Evolutionary conservation across 1,140 invertebrate species (phyloP), one percentile per base, ranked within the genome.

Genomic region (Micrasema longulum): DNA sequence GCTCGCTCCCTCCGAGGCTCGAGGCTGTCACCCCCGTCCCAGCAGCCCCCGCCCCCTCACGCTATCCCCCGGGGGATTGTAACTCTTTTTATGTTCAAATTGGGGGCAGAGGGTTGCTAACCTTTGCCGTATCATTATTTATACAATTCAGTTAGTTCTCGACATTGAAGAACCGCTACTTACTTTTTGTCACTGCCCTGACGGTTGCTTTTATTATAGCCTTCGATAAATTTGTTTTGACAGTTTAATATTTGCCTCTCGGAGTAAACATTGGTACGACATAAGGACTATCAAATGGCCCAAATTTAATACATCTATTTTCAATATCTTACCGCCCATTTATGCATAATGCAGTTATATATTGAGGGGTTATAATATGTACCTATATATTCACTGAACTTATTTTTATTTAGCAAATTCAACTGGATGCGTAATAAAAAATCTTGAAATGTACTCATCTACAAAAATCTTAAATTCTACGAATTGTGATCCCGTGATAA

Each of bases 121-220:
- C 74, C 68, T 73, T 73, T 69, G 62, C 74, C 62, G 55, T 73
- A 71, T 76, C 75, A 76, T 76, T 76, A 76, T 76, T 76, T 72
- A 72, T 72, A 72, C 70, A 76, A 75, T 75, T 75, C 73, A 71
- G 69, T 75, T 75, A 75, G 69, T 52, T 53, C 64, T 48, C 48
- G 45, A 52, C 35, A 53, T n/a, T 36, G 64, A 52, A 22, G 62
- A 48, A 64, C 67, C 55, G 62, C 43, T 63, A 63, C 36, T 69
- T 70, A 68, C 62, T 69, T 69, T 70, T 70, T 57, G 63, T 50
- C 47, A 53, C 20, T 52, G 23, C 18, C 43, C 23, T 14, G 16
- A 1, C 5, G 62, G 41, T 31, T 48, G 47, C 53, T 53, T 43
- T 57, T 69, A 71, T 71, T 71, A 64, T 35, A 14, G 65, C 50